phyloP scores from a whole-genome alignment of 2,797 vertebrate genomes.

The Rachycentron canadum region DNA sequence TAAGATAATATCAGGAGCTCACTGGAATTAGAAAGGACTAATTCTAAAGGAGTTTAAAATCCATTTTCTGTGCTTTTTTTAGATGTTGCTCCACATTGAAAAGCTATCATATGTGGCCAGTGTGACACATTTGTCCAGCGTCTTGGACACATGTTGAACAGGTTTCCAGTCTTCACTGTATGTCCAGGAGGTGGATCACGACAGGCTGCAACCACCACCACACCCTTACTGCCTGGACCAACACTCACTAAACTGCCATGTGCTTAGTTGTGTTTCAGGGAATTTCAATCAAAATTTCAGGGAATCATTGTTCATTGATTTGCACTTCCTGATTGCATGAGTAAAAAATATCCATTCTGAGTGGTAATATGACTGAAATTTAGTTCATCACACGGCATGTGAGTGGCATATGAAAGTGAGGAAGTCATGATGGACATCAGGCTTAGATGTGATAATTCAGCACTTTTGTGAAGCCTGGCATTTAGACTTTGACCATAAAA shows the following conservation, averaged over 20 bases:
- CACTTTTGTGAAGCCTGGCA: slow-evolving; percentile 25
- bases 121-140: slow-evolving; percentile 30
- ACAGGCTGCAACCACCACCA: slow-evolving; percentile 54
- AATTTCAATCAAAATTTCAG: neutral
- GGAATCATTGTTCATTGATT: neutral
- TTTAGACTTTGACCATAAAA: slow-evolving; percentile 24
- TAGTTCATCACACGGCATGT: too few species aligned
- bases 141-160: slow-evolving; percentile 44
- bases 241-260: neutral
- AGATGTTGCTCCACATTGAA: slow-evolving; percentile 38
- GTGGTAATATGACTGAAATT: too few species aligned
- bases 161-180: slow-evolving; percentile 53
- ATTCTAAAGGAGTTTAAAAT: slow-evolving; percentile 11
- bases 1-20: neutral
- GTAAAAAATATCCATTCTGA: neutral
- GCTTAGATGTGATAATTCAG: neutral
- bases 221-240: slow-evolving; percentile 41
- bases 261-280: neutral
- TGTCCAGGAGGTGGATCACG: slow-evolving; percentile 49
- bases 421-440: neutral
- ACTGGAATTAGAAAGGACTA: neutral
- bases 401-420: neutral
- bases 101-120: slow-evolving; percentile 46
- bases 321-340: neutral
- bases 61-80: slow-evolving; percentile 13